Base-by-base conservation (phyloP, 2,113 vertebrate genomes). In the Labeo rohita region DNA sequence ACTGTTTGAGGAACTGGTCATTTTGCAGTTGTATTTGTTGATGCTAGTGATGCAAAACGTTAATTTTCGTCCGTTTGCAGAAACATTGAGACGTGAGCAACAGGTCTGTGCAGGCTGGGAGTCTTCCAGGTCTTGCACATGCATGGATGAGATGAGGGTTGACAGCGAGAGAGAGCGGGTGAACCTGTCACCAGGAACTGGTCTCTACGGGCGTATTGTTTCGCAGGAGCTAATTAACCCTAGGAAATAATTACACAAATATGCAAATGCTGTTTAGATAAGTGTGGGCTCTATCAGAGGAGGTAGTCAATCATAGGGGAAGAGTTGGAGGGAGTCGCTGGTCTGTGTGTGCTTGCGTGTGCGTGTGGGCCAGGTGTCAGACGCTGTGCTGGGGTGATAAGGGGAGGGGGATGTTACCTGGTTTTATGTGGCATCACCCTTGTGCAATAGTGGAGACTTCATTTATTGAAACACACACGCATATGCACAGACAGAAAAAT, bases 181-280 rank as follows among this genome's bases (percentile, higher is more conserved):
- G 95, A 95, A 95, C 95, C 95, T 96, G 96, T 97, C 97, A 97
- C 95, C 93, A 91, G 91, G 95, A 96, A 94, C 94, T 91, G 93
- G 95, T 98, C 98, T 98, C 97, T 92, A 95, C 96, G 96, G 97
- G 95, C 87, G 72, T 94, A 90, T 93, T 94, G 95, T 96, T 96
- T 97, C 96, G 94, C 95, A 94, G 95, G 94, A 97, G 97, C 96
- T 97, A 98, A 99, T 99, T 99, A 99, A 98, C 97, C 97, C 96
- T 96, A 93, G 96, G 93, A 99, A 98, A 98, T 98, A 98, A 99
- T 98, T 98, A 97, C 95, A 96, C 94, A 96, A 96, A 95, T 98
- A 98, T 98, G 98, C 97, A 98, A 99, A 99, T 98, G 93, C 91
- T 96, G 95, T 97, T 96, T 97, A 96, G 97, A 96, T 97, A 96